Evolutionary conservation across 2,113 vertebrate species (phyloP), one percentile per base, ranked within the genome.

Genomic region (Crocuta crocuta): DNA sequence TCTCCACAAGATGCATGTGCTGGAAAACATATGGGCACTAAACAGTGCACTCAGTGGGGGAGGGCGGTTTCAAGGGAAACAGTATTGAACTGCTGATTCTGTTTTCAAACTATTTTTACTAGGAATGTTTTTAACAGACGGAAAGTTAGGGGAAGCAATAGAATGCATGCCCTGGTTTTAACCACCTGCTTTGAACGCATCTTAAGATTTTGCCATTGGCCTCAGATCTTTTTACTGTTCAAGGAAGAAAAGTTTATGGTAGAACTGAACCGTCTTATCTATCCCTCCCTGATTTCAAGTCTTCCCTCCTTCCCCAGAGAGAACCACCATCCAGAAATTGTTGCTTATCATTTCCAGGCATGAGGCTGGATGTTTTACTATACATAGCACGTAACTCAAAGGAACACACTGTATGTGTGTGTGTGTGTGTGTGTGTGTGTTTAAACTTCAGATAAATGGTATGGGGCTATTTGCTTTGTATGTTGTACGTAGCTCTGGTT

Each of bases 71-170:
- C 45, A 58, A 21, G 74, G 7, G n/a, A 19, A 78, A 26, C 3
- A 33, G 23, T 7, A 50, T 12, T 50, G 73, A 26, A 65, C 15
- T 80, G 66, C 39, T 8, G 28, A 88, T 78, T 88, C 17, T 65
- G 23, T 76, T 80, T 83, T 45, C 35, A 66, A 85, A 85, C 65
- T 84, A 53, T 19, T 84, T 81, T 78, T 87, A 68, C 15, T 80
- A 9, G 70, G 33, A 19, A 28, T 74, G 61, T 43, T 93, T 86
- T 33, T 45, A 68, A 48, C 11, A n/a, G n/a, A 68, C 19, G 70
- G 45, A 63, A 63, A 89, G n/a, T 45, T 80, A 28, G 1, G 48
- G n/a, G 61, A 81, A 63, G 19, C 23, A n/a, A 23, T 61, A 6
- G 5, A 65, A 39, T 2, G 1, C 3, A 10, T 23, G 17, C 13